Base-by-base conservation (phyloP, 2,797 vertebrate genomes). In the Amblyopsis hoosieri region DNA sequence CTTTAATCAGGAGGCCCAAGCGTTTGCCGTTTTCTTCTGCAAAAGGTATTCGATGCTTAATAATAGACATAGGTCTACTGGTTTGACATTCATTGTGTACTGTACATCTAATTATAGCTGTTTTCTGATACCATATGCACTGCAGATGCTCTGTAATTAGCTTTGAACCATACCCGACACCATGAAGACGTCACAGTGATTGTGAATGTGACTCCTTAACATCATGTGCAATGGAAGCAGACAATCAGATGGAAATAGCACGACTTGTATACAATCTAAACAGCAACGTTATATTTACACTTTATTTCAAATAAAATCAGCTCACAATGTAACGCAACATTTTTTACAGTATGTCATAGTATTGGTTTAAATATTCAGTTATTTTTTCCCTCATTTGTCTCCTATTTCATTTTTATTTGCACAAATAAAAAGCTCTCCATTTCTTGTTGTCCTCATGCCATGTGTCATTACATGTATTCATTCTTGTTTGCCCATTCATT, bases 121-220 rank as follows among this genome's bases (percentile, higher is more conserved):
- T 45, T 47, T 62, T 14, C 23, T 15, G 14, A n/a, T 57, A 47
- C n/a, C 53, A 46, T 48, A 69, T 54, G 58, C 66, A 59, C 66
- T 56, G 57, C 66, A 62, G 70, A 64, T 61, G 46, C 29, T 50
- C 12, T 17, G 52, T 70, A 83, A 77, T 72, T 64, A 60, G 64
- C 62, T 80, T 67, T 65, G 69, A 55, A 17, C 42, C 56, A 62
- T 70, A 46, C 59, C 33, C 69, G 71, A 71, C n/a, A 14, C 48
- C 7, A 9, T 42, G 9, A 7, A 42, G 37, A 42, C 37, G 1
- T 42, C 37, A 42, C 37, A 42, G 48, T 52, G 62, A 53, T 76
- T 69, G 53, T 31, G 52, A 76, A 4, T 69, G 65, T 71, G 59
- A 67, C 76, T 65, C 78, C 77, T 70, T 75, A 70, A 23, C 23